Conservation (phyloP, 2,113 vertebrate genomes). For the Sceloporus tristichus region DNA sequence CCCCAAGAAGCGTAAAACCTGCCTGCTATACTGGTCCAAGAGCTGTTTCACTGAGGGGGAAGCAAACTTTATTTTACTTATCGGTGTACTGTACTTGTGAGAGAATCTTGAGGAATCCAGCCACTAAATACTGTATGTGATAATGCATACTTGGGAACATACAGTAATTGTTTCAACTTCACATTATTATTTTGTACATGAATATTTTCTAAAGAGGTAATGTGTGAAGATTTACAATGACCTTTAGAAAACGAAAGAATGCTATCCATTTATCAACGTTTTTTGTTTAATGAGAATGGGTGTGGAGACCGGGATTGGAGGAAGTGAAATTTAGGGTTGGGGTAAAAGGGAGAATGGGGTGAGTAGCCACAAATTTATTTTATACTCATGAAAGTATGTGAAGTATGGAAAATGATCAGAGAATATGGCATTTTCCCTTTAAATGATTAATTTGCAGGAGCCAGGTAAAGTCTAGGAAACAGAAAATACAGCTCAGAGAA, state of each 20-base stretch:
- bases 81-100: background rate
- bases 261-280: too few relatives aligned
- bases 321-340: too few relatives aligned
- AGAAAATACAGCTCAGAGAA: background rate
- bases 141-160: background rate
- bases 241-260: too few relatives aligned
- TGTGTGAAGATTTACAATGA: too few relatives aligned
- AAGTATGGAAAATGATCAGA: background rate
- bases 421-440: background rate
- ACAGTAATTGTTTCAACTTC: background rate
- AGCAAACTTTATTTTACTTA: background rate
- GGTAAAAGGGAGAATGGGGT: background rate
- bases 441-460: background rate
- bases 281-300: too few relatives aligned
- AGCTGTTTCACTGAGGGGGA: background rate
- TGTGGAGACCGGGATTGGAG: too few relatives aligned
- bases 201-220: too few relatives aligned
- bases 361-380: background rate
- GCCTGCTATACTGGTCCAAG: background rate
- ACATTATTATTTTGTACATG: too few relatives aligned
- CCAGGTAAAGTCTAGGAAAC: background rate
- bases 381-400: background rate
- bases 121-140: background rate
- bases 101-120: background rate
- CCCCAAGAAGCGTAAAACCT: background rate